phyloP scores from a whole-genome alignment of 2,888 invertebrate species.

The Tachina fera region DNA sequence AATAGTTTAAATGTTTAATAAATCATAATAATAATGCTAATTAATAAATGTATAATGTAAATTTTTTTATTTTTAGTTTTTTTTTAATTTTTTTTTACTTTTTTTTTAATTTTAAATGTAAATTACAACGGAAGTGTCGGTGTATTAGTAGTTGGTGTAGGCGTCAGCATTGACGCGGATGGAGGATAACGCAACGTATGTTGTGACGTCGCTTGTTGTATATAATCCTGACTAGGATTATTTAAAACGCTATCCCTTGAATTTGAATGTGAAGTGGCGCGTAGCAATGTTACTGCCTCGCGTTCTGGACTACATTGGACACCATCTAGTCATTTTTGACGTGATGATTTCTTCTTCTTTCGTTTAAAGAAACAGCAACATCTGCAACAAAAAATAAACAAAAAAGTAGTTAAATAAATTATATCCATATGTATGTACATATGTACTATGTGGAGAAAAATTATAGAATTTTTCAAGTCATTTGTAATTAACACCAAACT shows the following conservation, averaged over 20 bases:
- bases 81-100: constrained; percentile 44
- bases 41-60: constrained; percentile 70
- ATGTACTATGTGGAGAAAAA: not conserved
- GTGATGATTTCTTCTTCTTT: constrained; percentile 98
- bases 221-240: constrained; percentile 85
- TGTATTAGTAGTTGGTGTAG: constrained; percentile 84
- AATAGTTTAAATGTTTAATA: constrained; percentile 65
- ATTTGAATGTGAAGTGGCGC: constrained; percentile 86
- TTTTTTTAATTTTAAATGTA: constrained; percentile 72
- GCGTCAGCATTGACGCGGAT: constrained; percentile 84
- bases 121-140: constrained; percentile 84
- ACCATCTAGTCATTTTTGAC: constrained; percentile 94
- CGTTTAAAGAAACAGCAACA: constrained; percentile 99
- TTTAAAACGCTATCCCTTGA: constrained; percentile 85
- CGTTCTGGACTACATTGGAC: constrained; percentile 87
- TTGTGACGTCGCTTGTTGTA: constrained; percentile 84
- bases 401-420: not conserved
- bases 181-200: constrained; percentile 84
- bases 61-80: constrained; percentile 61
- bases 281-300: constrained; percentile 86
- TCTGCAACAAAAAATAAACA: constrained; percentile 84
- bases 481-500: no score
- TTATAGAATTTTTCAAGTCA: no score
- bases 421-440: not conserved
- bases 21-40: constrained; percentile 72